Percentiles rank a stretch among this genome's conserved stretches.
Conservation (phyloP, 1,140 invertebrate genomes). For the Philotrypesis tridentata region DNA sequence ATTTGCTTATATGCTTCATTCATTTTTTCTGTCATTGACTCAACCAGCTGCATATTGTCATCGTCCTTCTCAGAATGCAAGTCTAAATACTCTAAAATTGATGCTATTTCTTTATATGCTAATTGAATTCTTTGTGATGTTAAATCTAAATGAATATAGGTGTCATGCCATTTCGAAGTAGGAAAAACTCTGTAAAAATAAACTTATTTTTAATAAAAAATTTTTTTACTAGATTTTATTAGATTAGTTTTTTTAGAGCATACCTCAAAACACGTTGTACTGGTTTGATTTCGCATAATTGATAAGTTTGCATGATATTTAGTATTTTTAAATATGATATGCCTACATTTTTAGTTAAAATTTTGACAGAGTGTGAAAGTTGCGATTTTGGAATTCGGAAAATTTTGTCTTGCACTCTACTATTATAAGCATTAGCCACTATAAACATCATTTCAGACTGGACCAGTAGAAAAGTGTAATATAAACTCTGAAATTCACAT, state of each 20-base stretch:
- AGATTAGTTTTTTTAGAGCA: conserved; percentile 40
- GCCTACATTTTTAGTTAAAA: conserved; percentile 52
- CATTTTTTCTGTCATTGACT: conserved; percentile 56
- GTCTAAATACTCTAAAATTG: conserved; percentile 63
- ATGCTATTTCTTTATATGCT: conserved; percentile 60
- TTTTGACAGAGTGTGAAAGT: conserved; percentile 53
- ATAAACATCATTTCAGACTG: conserved; percentile 68
- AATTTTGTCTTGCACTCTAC: conserved; percentile 43
- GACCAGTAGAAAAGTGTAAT: conserved; percentile 64
- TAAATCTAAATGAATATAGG: conserved; percentile 65
- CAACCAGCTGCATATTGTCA: conserved; percentile 49
- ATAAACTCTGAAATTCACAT: conserved; percentile 59
- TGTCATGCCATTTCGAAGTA: conserved; percentile 64
- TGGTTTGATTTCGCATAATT: conserved; percentile 53
- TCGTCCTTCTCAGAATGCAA: conserved; percentile 44
- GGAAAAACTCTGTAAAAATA: conserved; percentile 51
- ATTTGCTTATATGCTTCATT: conserved; percentile 62
- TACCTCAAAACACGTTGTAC: conserved; percentile 57
- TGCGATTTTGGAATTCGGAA: conserved; percentile 54
- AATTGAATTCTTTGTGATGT: conserved; percentile 65
- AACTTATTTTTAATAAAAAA: conserved; percentile 16
- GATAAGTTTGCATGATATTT: conserved; percentile 57
- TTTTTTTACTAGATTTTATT: conserved; percentile 7
- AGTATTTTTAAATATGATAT: conserved; percentile 55
- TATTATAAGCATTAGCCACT: conserved; percentile 60